phyloP scores from a whole-genome alignment of 2,888 invertebrate genomes.

The Tachina lurida region DNA sequence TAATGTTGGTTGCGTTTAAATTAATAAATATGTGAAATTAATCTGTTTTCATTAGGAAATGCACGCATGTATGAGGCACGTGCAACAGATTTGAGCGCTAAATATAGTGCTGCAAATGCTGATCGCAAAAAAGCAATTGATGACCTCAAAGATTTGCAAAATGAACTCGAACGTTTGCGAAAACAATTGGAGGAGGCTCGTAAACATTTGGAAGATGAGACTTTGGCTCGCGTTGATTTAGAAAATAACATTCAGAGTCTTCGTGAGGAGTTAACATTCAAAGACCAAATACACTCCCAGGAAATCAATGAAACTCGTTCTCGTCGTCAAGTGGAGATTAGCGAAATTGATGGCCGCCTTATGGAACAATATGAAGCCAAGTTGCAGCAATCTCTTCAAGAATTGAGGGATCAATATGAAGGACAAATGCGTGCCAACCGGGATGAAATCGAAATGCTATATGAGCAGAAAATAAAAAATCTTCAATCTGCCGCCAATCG shows the following conservation, averaged over 20 bases:
- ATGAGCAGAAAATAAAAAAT: constrained; percentile 87
- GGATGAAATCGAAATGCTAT: constrained; percentile 92
- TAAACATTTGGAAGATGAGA: constrained; percentile 96
- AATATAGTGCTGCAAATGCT: constrained; percentile 89
- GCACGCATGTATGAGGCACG: constrained; percentile 87
- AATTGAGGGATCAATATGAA: constrained; percentile 96
- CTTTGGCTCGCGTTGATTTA: constrained; percentile 94
- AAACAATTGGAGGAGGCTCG: constrained; percentile 91
- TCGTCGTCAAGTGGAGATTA: constrained; percentile 94
- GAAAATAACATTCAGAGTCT: constrained; percentile 96
- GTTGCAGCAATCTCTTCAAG: constrained; percentile 94
- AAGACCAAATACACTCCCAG: constrained; percentile 92
- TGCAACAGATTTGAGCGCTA: constrained; percentile 87
- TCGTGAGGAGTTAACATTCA: constrained; percentile 95
- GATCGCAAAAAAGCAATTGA: constrained; percentile 91
- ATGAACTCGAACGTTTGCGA: constrained; percentile 89
- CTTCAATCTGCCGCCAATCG: constrained; percentile 88
- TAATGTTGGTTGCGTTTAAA: not conserved
- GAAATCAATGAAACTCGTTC: constrained; percentile 94
- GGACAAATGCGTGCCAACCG: constrained; percentile 93
- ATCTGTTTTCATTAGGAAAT: constrained; percentile 73
- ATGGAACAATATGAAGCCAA: constrained; percentile 96
- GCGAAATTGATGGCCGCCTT: constrained; percentile 95
- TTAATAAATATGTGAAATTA: not conserved
- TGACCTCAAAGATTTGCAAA: constrained; percentile 90